These are phyloP conservation scores for Sceloporus undulatus DNA, from an alignment of 2,113 vertebrate genomes.

Conservation along the genomic window DNA sequence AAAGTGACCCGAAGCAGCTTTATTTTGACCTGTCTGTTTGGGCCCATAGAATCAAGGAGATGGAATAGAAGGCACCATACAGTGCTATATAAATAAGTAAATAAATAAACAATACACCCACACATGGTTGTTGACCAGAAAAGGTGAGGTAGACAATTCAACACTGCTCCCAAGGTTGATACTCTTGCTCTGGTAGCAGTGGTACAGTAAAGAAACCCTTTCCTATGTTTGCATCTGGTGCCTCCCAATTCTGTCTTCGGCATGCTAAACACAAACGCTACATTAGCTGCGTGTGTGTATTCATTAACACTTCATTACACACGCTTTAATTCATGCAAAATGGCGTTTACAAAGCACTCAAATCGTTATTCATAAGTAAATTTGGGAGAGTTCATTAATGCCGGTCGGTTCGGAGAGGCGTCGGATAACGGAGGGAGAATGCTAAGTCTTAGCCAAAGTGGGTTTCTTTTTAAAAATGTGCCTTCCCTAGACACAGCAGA, in stretches of 20 bases:
- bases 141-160: background rate
- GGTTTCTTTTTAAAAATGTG: background rate
- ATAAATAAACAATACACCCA: too few relatives aligned
- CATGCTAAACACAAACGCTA: conserved; percentile 60
- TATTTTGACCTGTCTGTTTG: too few relatives aligned
- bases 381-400: conserved; percentile 66
- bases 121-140: too few relatives aligned
- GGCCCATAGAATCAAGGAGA: too few relatives aligned
- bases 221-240: background rate
- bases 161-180: too few relatives aligned
- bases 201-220: too few relatives aligned
- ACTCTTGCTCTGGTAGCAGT: too few relatives aligned
- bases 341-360: conserved; percentile 63
- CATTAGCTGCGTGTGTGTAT: conserved; percentile 54
- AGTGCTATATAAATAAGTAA: too few relatives aligned
- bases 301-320: conserved; percentile 64
- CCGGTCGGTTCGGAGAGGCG: conserved; percentile 59
- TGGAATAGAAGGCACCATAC: too few relatives aligned
- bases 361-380: conserved; percentile 69
- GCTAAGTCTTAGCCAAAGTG: conserved; percentile 2
- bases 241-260: conserved; percentile 42
- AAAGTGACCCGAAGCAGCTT: too few relatives aligned
- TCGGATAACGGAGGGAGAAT: conserved; percentile 38
- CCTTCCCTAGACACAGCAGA: background rate
- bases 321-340: conserved; percentile 70